phyloP scores from a whole-genome alignment of 2,113 vertebrate species.

The Centrocercus urophasianus region DNA sequence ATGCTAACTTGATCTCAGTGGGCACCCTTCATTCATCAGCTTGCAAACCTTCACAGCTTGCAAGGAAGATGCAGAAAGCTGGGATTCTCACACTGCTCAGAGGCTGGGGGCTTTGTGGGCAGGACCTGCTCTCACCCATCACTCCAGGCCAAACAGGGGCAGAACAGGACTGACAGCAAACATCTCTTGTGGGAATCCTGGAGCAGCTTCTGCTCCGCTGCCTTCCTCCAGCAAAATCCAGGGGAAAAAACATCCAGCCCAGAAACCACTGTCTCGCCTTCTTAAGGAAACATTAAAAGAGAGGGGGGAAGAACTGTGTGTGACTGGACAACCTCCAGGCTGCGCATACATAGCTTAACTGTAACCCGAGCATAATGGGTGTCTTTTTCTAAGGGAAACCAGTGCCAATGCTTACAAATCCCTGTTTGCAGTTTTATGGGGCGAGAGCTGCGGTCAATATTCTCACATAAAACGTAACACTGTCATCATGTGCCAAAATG shows the following conservation, averaged over 20 bases:
- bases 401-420: slow-evolving; percentile 75
- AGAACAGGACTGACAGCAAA: background rate
- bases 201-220: slow-evolving; percentile 25
- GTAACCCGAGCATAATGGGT: slow-evolving; percentile 76
- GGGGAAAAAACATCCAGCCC: slow-evolving; percentile 1
- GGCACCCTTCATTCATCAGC: background rate
- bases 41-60: background rate
- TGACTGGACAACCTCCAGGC: slow-evolving; percentile 77
- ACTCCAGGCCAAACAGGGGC: fast-evolving
- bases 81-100: background rate
- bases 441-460: slow-evolving; percentile 73
- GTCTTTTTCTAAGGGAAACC: slow-evolving; percentile 70
- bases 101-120: background rate
- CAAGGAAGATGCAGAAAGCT: background rate
- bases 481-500: slow-evolving; percentile 75
- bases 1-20: background rate
- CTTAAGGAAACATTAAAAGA: slow-evolving; percentile 65
- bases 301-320: slow-evolving; percentile 35
- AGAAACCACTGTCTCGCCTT: slow-evolving; percentile 73
- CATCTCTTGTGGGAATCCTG: slow-evolving; percentile 12
- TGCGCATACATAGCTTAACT: slow-evolving; percentile 74
- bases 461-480: slow-evolving; percentile 73
- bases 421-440: slow-evolving; percentile 79
- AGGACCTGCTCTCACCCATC: background rate
- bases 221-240: slow-evolving; percentile 27